Percentiles rank a stretch among this genome's conserved stretches.
phyloP scores from a whole-genome alignment of 53 echinoderm and acorn worm species.

The Actinopyga echinites region DNA sequence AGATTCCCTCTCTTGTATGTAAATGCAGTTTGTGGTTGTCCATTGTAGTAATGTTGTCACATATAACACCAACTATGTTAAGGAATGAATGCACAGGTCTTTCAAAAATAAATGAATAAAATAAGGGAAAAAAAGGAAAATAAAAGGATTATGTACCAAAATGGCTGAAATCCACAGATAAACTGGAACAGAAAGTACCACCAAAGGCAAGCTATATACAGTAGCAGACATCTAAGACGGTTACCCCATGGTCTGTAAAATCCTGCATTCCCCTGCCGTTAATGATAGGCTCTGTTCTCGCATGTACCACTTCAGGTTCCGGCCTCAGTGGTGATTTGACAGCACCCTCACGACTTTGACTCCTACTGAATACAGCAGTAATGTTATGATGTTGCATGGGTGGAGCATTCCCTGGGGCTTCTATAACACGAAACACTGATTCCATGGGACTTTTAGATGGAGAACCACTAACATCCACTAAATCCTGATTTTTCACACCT shows the following conservation, averaged over 20 bases:
- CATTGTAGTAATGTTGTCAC: no score
- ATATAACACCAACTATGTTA: no score
- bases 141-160: conserved; percentile 12
- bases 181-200: background rate
- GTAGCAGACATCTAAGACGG: conserved; percentile 29
- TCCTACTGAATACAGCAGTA: background rate
- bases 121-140: no score
- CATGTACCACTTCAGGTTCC: conserved; percentile 50
- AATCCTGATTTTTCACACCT: conserved; percentile 31
- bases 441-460: conserved; percentile 67
- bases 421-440: conserved; percentile 48
- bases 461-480: conserved; percentile 49
- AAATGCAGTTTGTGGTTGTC: no score
- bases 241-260: conserved; percentile 61
- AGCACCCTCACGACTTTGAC: conserved; percentile 16
- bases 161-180: background rate
- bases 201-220: background rate
- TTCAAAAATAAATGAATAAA: no score
- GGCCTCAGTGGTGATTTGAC: conserved; percentile 17
- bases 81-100: no score
- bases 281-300: conserved; percentile 41
- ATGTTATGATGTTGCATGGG: background rate
- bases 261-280: conserved; percentile 30
- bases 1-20: no score
- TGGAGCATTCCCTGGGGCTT: conserved; percentile 3